Evolutionary conservation across 2,113 vertebrate genomes (phyloP), one percentile per base, ranked within the genome.

Genomic region (Bombycilla garrulus): DNA sequence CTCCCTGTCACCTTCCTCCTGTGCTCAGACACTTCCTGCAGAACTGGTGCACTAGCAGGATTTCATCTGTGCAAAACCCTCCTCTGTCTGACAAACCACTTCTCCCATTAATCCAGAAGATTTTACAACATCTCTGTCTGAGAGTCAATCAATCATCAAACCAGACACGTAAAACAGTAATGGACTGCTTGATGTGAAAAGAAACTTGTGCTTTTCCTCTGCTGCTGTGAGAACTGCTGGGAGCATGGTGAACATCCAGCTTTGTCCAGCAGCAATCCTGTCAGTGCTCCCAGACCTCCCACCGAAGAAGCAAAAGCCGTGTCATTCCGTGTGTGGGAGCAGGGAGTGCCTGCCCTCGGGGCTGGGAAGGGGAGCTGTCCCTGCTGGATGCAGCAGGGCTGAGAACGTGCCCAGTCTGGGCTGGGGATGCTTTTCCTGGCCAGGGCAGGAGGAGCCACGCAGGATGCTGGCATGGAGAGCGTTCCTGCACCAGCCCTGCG

Each of bases 361-460:
- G 1, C 3, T 15, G 40, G n/a, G 58, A 15, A 10, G 42, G 13
- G 22, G 65, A 47, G 50, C 45, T 18, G 0, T 14, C 29, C 67
- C 86, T 69, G 82, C 3, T 19, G 25, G 17, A 6, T 1, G 8
- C 3, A 51, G n/a, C 36, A 23, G 69, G 21, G 38, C 81, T n/a
- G n/a, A n/a, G n/a, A n/a, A n/a, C n/a, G n/a, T n/a, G n/a, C n/a
- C n/a, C n/a, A n/a, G n/a, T n/a, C n/a, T 5, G 5, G 7, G 36
- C n/a, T 21, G 78, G 85, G 35, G 11, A 6, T 40, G 42, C 1
- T 6, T 6, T 38, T 9, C 40, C 65, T 86, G 57, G 6, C 0
- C 42, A 19, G 80, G 48, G 48, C 76, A 42, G 50, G 78, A 54
- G 65, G 60, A 35, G 3, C 31, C 77, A 26, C 0, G 0, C 56